Conservation (phyloP, 2,888 invertebrate species). For the Aplocera efformata region DNA sequence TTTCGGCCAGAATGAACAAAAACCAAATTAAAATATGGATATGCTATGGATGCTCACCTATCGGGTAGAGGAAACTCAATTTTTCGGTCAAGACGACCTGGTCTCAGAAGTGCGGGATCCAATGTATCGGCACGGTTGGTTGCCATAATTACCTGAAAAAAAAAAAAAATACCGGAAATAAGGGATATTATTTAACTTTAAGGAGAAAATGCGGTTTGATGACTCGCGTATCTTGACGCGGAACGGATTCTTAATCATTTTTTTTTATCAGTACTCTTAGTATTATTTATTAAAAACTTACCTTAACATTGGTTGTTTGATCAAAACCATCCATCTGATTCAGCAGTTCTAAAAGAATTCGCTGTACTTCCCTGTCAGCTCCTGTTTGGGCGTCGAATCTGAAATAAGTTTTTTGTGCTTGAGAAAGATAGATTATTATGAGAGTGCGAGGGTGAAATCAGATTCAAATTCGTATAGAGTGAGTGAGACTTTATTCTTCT, state of each 20-base stretch:
- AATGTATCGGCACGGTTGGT: conserved; percentile 98
- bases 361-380: conserved; percentile 98
- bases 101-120: conserved; percentile 97
- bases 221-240: too few species aligned
- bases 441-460: too few species aligned
- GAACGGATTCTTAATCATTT: too few species aligned
- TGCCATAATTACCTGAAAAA: conserved; percentile 89
- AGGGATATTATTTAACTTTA: too few species aligned
- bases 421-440: too few species aligned
- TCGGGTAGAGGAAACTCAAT: conserved; percentile 99
- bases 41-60: conserved; percentile 58
- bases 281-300: conserved; percentile 40
- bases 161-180: too few species aligned
- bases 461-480: too few species aligned
- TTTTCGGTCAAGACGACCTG: conserved; percentile 98
- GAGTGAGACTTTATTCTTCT: too few species aligned
- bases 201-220: too few species aligned
- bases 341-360: conserved; percentile 96
- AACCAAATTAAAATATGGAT: not conserved
- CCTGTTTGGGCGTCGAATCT: conserved; percentile 98
- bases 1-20: too few species aligned
- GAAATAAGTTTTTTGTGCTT: conserved; percentile 16
- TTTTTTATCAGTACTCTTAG: too few species aligned
- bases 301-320: conserved; percentile 99
- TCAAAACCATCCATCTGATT: conserved; percentile 99